Evolutionary conservation across 2,113 vertebrate genomes (phyloP), one percentile per base, ranked within the genome.

Genomic region (Gasterosteus nipponicus): DNA sequence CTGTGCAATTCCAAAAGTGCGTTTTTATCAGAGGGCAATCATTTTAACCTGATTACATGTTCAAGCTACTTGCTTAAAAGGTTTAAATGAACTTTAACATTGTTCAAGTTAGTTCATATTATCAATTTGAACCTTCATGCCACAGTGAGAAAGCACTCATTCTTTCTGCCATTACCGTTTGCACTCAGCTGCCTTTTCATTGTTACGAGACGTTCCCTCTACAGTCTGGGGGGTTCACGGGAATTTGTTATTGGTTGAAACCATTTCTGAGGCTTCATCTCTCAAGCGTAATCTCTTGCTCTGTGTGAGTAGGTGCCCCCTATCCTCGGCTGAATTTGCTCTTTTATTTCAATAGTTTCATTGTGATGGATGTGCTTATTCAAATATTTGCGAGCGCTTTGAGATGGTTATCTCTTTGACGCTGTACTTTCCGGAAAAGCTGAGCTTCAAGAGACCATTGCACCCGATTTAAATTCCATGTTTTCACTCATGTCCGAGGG

Each of bases 151-250:
- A 44, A 73, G 67, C 41, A 18, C 42, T 53, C 31, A 51, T 59
- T 61, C 78, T 12, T 68, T 59, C 31, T 6, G 39, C 51, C 38
- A 67, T 72, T 33, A 81, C n/a, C 64, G 62, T 60, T 7, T 9
- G 39, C 18, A 73, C 41, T 57, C 22, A 42, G 59, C 49, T 35
- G 2, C n/a, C 38, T 33, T 77, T 70, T 49, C 41, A 54, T 69
- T 64, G 76, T 65, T 19, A 79, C 78, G 44, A 58, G 41, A 31
- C 59, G 66, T 38, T 62, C 33, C 35, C 15, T 11, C 16, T 16
- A 70, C 51, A 9, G 10, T 56, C 57, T 63, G 29, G 47, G 44
- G 47, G 47, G 18, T 8, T 58, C 11, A 60, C n/a, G 41, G 29
- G n/a, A 16, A 66, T 7, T 49, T 39, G 35, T 62, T 31, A 51